phyloP scores from a whole-genome alignment of 2,888 invertebrate genomes.

The Chloroclysta siterata region DNA sequence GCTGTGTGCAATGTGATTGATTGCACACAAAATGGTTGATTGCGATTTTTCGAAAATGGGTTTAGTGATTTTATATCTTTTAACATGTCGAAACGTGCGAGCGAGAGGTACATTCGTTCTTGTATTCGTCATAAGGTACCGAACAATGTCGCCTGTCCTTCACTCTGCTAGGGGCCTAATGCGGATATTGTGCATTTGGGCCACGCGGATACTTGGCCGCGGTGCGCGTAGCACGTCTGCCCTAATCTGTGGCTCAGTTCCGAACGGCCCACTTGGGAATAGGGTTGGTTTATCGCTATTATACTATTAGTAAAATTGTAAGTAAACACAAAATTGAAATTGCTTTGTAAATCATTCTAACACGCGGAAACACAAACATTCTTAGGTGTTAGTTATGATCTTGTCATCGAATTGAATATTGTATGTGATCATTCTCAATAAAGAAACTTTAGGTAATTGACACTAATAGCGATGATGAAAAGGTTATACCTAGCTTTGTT shows the following conservation, averaged over 20 bases:
- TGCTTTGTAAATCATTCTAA: background rate
- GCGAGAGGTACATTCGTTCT: no score
- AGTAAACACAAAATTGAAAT: background rate
- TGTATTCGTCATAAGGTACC: no score
- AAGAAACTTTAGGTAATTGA: no score
- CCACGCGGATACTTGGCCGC: slow-evolving; percentile 63
- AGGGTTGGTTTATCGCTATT: slow-evolving; percentile 23
- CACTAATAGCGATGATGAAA: background rate
- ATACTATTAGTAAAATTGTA: background rate
- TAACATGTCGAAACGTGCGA: no score
- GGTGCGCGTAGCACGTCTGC: slow-evolving; percentile 42
- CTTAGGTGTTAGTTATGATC: no score
- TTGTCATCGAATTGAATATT: no score
- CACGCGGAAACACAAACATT: background rate
- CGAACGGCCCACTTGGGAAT: slow-evolving; percentile 54
- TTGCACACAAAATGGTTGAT: no score
- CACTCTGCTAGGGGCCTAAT: slow-evolving; percentile 52
- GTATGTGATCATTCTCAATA: no score
- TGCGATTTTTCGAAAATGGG: no score
- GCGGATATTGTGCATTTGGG: slow-evolving; percentile 71
- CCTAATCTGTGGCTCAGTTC: slow-evolving; percentile 50
- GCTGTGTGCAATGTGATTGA: no score
- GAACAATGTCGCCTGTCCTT: slow-evolving; percentile 26
- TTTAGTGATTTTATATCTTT: no score
- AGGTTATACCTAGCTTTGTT: slow-evolving; percentile 17